Base-by-base conservation (phyloP, 2,113 vertebrate genomes). In the Genyomyrus donnyi region DNA sequence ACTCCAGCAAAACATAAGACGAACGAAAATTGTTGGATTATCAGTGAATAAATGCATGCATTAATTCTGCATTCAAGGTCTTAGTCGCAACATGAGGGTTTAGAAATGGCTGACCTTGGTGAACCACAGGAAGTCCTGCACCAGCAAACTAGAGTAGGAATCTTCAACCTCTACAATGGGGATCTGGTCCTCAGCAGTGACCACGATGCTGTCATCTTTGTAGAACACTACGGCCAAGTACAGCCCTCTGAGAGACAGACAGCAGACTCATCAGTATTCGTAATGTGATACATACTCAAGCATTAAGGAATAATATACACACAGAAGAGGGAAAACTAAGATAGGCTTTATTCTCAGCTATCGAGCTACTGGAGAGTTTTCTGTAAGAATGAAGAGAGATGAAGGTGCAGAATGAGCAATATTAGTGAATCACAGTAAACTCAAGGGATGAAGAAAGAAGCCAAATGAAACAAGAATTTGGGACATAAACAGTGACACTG, bases 81-180 rank as follows among this genome's bases (percentile, higher is more conserved):
- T 24, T 1, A 3, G 15, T 4, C 9, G 8, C 27, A 87, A 19
- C 1, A 21, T 11, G 31, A 15, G 19, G 21, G 27, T 74, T 35
- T 49, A 17, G 27, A 42, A 62, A 87, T 11, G 3, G 8, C 48
- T 35, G 90, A 98, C 98, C 97, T 98, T 98, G 7, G 96, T 97
- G 91, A 98, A 97, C 97, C 97, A 98, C 39, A 98, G 96, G 92
- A 98, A 97, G 92, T 98, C 97, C 92, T 98, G 97, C 95, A 97
- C 96, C 11, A 98, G 96, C 21, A 97, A 96, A 91, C 96, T 97
- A n/a, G 97, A 96, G 91, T 96, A 97, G 9, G 96, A 97, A 90
- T 98, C 97, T 49, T 98, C 97, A 27, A 98, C 96, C 93, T 98
- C 97, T 35, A 98, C 96, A 31, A 98, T 95, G 0, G 98, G 98